Evolutionary conservation across 1,140 invertebrate genomes (phyloP).

Genomic region (Matsumurasca onukii): DNA sequence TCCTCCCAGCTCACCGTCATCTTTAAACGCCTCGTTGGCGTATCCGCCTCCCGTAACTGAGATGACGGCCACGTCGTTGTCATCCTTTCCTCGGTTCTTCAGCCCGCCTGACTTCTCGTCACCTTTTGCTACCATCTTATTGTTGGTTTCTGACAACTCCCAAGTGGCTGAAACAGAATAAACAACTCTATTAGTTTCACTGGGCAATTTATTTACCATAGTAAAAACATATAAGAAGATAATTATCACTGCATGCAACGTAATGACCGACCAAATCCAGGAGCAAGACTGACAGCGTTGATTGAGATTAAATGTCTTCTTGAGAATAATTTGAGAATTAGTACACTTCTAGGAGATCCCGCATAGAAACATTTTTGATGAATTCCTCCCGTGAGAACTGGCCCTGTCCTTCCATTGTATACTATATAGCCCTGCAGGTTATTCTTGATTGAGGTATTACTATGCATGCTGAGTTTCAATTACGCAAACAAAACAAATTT

Average conservation of each 20-base stretch:
- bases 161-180: constrained; percentile 24
- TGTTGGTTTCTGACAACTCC: constrained; percentile 23
- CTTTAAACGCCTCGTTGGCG: constrained; percentile 66
- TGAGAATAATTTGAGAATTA: background rate
- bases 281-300: background rate
- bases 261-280: background rate
- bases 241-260: background rate
- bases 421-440: background rate
- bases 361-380: no score
- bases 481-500: background rate
- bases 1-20: constrained; percentile 50
- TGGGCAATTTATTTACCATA: no score
- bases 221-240: no score
- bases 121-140: constrained; percentile 20
- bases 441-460: background rate
- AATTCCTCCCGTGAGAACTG: no score
- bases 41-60: constrained; percentile 50
- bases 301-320: background rate
- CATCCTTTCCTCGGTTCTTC: constrained; percentile 4
- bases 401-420: background rate
- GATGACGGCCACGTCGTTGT: constrained; percentile 24
- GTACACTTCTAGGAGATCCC: background rate
- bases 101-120: constrained; percentile 15
- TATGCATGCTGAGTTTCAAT: background rate
- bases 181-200: constrained; percentile 3